Conservation (phyloP, 2,888 invertebrate species). For the Platycnemis pennipes region DNA sequence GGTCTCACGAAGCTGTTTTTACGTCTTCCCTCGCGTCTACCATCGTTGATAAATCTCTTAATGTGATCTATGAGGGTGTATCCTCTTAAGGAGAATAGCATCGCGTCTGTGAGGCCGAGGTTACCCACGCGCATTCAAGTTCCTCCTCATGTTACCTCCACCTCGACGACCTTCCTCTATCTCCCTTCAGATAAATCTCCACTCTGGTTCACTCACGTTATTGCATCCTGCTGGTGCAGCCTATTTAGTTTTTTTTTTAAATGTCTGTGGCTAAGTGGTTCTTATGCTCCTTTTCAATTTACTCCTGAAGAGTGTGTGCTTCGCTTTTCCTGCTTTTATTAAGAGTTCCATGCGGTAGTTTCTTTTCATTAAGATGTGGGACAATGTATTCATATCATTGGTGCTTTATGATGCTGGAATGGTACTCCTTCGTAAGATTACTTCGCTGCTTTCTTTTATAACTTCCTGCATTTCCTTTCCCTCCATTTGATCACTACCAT, state of each 20-base stretch:
- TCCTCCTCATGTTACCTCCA: not conserved
- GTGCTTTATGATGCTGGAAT: too few relatives aligned
- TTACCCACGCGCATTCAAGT: not conserved
- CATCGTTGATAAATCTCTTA: too few relatives aligned
- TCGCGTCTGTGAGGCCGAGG: not conserved
- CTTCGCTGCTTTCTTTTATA: too few relatives aligned
- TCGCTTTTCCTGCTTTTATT: not conserved
- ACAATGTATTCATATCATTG: too few relatives aligned
- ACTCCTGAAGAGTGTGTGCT: not conserved
- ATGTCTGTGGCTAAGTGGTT: not conserved
- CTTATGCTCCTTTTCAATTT: not conserved
- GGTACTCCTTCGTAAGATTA: too few relatives aligned
- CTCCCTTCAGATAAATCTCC: not conserved
- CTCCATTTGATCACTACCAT: too few relatives aligned
- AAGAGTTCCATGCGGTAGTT: not conserved
- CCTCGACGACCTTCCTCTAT: not conserved
- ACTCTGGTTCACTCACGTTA: not conserved
- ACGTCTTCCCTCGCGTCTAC: too few relatives aligned
- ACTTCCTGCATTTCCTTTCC: too few relatives aligned
- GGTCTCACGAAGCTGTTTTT: too few relatives aligned
- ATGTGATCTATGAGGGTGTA: not conserved
- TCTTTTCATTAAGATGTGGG: not conserved
- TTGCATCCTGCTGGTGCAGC: not conserved
- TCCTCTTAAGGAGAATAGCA: not conserved
- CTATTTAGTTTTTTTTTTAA: not conserved